These are phyloP conservation scores for Perca flavescens DNA, from an alignment of 2,113 vertebrate genomes.

Conservation along the genomic window DNA sequence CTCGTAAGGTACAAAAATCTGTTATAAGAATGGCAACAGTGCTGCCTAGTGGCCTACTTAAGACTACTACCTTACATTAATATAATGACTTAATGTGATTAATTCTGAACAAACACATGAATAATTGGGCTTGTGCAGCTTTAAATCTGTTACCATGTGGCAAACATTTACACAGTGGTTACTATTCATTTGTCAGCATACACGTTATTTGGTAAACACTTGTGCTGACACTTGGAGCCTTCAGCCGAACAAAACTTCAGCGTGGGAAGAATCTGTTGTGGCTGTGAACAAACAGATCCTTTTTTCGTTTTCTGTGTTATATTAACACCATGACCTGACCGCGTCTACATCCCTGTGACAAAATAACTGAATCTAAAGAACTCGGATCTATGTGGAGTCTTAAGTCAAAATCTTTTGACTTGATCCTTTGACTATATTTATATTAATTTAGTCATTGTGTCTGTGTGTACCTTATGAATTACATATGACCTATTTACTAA, in stretches of 20 bases:
- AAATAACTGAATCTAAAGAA: not conserved
- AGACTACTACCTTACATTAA: not conserved
- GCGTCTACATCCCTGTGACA: not conserved
- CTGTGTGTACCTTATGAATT: slow-evolving; percentile 56
- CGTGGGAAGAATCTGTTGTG: not conserved
- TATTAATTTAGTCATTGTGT: slow-evolving; percentile 46
- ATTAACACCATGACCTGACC: slow-evolving; percentile 2
- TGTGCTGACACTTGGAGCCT: slow-evolving; percentile 39
- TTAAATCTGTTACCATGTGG: slow-evolving; percentile 56
- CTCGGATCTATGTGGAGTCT: slow-evolving; percentile 11
- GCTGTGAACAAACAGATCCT: not conserved
- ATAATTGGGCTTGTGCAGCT: slow-evolving; percentile 48
- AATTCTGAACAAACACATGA: slow-evolving; percentile 54
- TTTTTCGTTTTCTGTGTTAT: not conserved
- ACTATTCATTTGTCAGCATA: slow-evolving; percentile 47
- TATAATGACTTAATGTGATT: slow-evolving; percentile 45
- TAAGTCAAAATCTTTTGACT: slow-evolving; percentile 29
- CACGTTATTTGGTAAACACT: slow-evolving; percentile 63
- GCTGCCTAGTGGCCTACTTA: no score
- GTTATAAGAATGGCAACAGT: no score
- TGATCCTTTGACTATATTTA: slow-evolving; percentile 48
- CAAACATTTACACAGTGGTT: slow-evolving; percentile 70
- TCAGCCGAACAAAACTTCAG: not conserved
- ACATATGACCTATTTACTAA: slow-evolving; percentile 60
- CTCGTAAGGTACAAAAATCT: no score